These are phyloP conservation scores for Erebia ligea DNA, from an alignment of 2,888 invertebrate species.

Conservation along the genomic window DNA sequence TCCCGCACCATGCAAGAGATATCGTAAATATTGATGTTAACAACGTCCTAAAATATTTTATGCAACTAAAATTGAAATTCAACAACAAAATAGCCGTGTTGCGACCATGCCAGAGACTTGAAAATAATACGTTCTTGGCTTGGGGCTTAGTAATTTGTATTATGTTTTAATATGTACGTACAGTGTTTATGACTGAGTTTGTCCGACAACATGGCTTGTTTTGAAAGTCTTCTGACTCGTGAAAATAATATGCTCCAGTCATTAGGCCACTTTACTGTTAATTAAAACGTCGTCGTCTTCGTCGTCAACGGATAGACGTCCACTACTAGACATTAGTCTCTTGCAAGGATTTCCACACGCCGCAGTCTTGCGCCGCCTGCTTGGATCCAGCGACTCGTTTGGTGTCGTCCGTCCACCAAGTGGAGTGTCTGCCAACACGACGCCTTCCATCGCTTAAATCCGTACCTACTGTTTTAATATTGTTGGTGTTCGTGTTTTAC, in stretches of 20 bases:
- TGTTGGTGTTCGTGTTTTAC: too few relatives aligned
- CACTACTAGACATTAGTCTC: too few relatives aligned
- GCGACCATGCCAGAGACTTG: neutral
- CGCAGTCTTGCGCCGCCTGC: too few relatives aligned
- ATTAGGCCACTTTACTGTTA: too few relatives aligned
- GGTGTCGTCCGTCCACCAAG: too few relatives aligned
- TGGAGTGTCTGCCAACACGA: too few relatives aligned
- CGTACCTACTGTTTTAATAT: too few relatives aligned
- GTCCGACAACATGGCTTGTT: neutral
- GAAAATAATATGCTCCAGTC: neutral
- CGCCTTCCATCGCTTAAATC: too few relatives aligned
- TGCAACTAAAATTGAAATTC: constrained; percentile 14
- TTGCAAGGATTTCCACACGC: too few relatives aligned
- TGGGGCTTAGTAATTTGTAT: constrained; percentile 31
- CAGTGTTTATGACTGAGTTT: neutral
- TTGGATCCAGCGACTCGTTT: too few relatives aligned
- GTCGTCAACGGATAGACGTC: too few relatives aligned
- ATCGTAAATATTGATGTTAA: constrained; percentile 38
- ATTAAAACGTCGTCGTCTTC: too few relatives aligned
- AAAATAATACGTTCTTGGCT: constrained; percentile 40
- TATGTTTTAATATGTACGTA: neutral
- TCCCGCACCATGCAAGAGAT: constrained; percentile 13
- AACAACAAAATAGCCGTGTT: constrained; percentile 3
- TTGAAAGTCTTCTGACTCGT: neutral
- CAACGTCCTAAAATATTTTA: constrained; percentile 22